These are phyloP conservation scores for Rapana venosa DNA, from an alignment of 2,888 invertebrate species.

Conservation along the genomic window DNA sequence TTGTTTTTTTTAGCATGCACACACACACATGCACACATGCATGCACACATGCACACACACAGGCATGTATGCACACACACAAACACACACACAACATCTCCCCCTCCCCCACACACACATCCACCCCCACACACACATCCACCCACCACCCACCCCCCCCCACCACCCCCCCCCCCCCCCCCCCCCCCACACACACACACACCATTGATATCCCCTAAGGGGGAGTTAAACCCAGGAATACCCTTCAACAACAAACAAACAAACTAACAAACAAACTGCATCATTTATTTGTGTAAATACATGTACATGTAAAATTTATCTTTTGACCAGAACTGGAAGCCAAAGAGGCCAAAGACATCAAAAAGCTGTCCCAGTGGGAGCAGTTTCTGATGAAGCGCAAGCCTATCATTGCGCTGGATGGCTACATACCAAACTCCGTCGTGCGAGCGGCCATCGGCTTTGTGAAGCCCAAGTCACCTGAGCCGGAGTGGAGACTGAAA, in stretches of 20 bases:
- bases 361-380: slow-evolving; percentile 52
- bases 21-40: too few species aligned
- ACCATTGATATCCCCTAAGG: too few species aligned
- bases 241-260: neutral
- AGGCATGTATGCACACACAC: neutral
- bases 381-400: slow-evolving; percentile 59
- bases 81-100: neutral
- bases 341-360: slow-evolving; percentile 13
- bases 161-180: too few species aligned
- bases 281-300: neutral
- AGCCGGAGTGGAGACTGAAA: slow-evolving; percentile 56
- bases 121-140: neutral
- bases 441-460: slow-evolving; percentile 56
- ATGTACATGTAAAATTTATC: neutral
- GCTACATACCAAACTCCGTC: slow-evolving; percentile 70
- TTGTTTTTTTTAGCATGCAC: too few species aligned
- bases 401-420: slow-evolving; percentile 69
- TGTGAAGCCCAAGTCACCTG: slow-evolving; percentile 48
- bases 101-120: too few species aligned
- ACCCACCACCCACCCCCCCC: too few species aligned
- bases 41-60: too few species aligned
- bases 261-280: neutral
- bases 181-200: too few species aligned
- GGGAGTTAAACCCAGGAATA: too few species aligned
- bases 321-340: neutral